Base-by-base conservation (phyloP, 35 echinoderm and acorn worm genomes). In the Stichopus chloronotus region DNA sequence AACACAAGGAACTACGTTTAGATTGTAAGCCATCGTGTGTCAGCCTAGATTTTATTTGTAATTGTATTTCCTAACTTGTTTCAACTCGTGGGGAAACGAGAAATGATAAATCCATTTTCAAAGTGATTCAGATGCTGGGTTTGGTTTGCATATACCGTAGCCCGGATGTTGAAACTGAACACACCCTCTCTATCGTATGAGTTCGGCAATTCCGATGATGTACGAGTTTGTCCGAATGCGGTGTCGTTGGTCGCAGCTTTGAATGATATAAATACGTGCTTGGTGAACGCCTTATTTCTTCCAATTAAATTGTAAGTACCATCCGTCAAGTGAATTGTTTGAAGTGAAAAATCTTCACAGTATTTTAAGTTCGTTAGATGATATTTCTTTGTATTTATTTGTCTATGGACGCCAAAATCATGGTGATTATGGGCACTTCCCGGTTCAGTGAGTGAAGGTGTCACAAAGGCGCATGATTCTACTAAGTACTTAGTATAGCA, bases 131-230 rank as follows among this genome's bases (percentile, higher is more conserved):
- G 82, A 85, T 58, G 82, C 52, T 25, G 8, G 25, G 24, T 85
- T 85, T 74, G 69, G 82, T 85, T 85, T 85, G 56, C 82, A 85
- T 85, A 85, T 23, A 59, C 82, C n/a, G 21, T 58, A 85, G 82
- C 82, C 82, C 82, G 82, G 82, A 85, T 85, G 82, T 85, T 25
- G n/a, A 85, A 85, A 85, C 20, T 58, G 82, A 85, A 85, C 82
- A 85, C 82, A 85, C 82, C 82, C 82, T 84, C 81, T 21, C 14
- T 58, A 11, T 58, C 5, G 21, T 85, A 17, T 20, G 82, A 21
- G 57, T 85, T 19, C 57, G 82, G 82, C n/a, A 22, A 16, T 84
- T 19, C 55, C 55, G 57, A 85, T 58, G 8, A 17, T 21, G 22
- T 21, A 56, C 82, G 82, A 85, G 12, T 55, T 58, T 7, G 16